These are phyloP conservation scores for Stictocephala bisonia DNA, from an alignment of 2,888 invertebrate species.

Conservation along the genomic window DNA sequence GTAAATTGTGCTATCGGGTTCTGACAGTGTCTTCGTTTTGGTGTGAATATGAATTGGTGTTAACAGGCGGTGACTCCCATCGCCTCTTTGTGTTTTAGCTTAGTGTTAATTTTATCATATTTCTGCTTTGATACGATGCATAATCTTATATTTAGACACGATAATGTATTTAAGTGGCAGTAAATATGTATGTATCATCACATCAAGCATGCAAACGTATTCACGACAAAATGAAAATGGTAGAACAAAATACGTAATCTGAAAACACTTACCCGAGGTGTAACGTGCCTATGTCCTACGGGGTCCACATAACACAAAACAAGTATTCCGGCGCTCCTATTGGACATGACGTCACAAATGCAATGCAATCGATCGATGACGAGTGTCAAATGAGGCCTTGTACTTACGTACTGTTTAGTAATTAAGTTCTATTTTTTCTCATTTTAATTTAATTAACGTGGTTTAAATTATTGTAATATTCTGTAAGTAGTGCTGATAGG, in stretches of 20 bases:
- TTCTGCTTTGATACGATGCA: too few relatives aligned
- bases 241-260: constrained; percentile 67
- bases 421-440: not conserved
- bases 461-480: not conserved
- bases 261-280: constrained; percentile 68
- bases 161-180: too few relatives aligned
- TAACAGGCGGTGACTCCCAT: too few relatives aligned
- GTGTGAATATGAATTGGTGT: too few relatives aligned
- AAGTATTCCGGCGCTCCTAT: constrained; percentile 57
- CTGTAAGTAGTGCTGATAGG: not conserved
- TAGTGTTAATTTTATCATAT: too few relatives aligned
- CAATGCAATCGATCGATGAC: constrained; percentile 44
- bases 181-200: constrained; percentile 7
- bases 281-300: constrained; percentile 61
- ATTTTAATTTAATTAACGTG: not conserved
- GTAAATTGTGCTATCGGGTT: not conserved
- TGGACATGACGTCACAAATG: constrained; percentile 64
- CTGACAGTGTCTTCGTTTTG: too few relatives aligned
- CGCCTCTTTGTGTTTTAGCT: too few relatives aligned
- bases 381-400: constrained; percentile 11
- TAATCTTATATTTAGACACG: too few relatives aligned
- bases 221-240: constrained; percentile 66
- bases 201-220: constrained; percentile 47
- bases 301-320: constrained; percentile 59
- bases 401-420: too few relatives aligned